Evolutionary conservation across 2,888 invertebrate species (phyloP).

Genomic region (Dyspetes luteomarginatus): DNA sequence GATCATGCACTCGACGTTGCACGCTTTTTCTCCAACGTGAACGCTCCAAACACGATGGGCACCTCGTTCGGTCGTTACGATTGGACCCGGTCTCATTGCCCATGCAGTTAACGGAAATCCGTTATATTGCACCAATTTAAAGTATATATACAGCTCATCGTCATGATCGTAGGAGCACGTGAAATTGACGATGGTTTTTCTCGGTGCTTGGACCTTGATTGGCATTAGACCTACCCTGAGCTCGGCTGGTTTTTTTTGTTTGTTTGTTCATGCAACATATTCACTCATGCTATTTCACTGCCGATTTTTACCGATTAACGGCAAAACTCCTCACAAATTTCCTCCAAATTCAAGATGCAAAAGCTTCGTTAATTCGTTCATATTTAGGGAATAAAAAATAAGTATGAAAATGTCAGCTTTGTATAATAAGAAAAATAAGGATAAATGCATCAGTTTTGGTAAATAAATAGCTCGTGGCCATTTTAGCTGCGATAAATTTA

Average conservation of each 20-base stretch:
- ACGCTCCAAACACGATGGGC: constrained; percentile 77
- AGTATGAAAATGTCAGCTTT: background rate
- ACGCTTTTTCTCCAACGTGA: constrained; percentile 76
- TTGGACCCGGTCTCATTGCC: constrained; percentile 61
- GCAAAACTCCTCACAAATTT: constrained; percentile 49
- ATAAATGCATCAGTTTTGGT: background rate
- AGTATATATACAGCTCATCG: constrained; percentile 81
- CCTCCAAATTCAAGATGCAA: constrained; percentile 59
- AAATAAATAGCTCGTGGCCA: too few species aligned
- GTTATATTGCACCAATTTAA: constrained; percentile 76
- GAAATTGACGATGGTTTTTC: constrained; percentile 82
- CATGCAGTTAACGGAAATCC: constrained; percentile 71
- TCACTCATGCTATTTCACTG: constrained; percentile 20
- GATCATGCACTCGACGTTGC: constrained; percentile 76
- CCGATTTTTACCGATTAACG: too few species aligned
- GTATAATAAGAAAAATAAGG: background rate
- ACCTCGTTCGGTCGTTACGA: constrained; percentile 68
- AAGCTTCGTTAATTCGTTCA: constrained; percentile 7
- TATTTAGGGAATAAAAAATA: background rate
- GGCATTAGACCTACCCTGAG: constrained; percentile 84
- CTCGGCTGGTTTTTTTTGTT: constrained; percentile 75
- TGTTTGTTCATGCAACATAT: constrained; percentile 71
- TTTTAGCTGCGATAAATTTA: too few species aligned
- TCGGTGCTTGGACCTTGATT: constrained; percentile 81
- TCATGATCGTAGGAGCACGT: constrained; percentile 84